Conservation (phyloP, 30 jellyfish, hydroid and myxozoan species). For the Aurelia aurita region DNA sequence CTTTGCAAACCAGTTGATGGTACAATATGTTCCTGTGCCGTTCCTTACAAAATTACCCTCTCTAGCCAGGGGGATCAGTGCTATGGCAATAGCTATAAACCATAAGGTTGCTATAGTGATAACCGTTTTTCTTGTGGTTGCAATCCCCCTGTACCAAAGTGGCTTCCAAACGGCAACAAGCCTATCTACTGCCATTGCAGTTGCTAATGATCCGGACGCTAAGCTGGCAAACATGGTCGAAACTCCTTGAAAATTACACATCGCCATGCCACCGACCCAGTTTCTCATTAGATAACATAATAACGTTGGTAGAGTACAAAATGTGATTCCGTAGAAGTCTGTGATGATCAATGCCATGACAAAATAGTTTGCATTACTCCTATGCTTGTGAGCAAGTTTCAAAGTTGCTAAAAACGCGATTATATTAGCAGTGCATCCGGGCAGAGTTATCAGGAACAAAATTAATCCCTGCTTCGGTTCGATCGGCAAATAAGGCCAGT, state of each 20-base stretch:
- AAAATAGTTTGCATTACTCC: slow-evolving; percentile 46
- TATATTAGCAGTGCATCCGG: slow-evolving; percentile 56
- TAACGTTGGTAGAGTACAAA: slow-evolving; percentile 65
- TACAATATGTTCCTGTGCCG: slow-evolving; percentile 74
- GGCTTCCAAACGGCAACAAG: slow-evolving; percentile 70
- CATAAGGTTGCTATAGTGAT: slow-evolving; percentile 10
- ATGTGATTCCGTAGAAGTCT: slow-evolving; percentile 62
- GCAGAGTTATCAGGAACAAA: slow-evolving; percentile 46
- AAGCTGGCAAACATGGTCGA: slow-evolving; percentile 74
- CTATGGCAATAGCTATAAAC: slow-evolving; percentile 31
- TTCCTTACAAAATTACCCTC: slow-evolving; percentile 64
- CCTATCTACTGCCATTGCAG: slow-evolving; percentile 74
- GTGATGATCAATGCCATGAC: slow-evolving; percentile 59
- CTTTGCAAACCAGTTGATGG: slow-evolving; percentile 74
- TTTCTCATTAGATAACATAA: slow-evolving; percentile 48
- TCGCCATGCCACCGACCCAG: slow-evolving; percentile 74
- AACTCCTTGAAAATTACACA: slow-evolving; percentile 80
- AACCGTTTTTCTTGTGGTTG: slow-evolving; percentile 36
- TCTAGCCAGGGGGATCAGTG: slow-evolving; percentile 52
- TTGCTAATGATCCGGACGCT: slow-evolving; percentile 74
- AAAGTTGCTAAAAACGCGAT: slow-evolving; percentile 64
- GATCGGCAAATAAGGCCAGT: slow-evolving; percentile 66
- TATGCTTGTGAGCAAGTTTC: slow-evolving; percentile 46
- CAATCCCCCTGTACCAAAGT: slow-evolving; percentile 42
- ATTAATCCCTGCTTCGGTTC: slow-evolving; percentile 75